phyloP scores from a whole-genome alignment of 2,888 invertebrate species.

The Creontiades dilutus region DNA sequence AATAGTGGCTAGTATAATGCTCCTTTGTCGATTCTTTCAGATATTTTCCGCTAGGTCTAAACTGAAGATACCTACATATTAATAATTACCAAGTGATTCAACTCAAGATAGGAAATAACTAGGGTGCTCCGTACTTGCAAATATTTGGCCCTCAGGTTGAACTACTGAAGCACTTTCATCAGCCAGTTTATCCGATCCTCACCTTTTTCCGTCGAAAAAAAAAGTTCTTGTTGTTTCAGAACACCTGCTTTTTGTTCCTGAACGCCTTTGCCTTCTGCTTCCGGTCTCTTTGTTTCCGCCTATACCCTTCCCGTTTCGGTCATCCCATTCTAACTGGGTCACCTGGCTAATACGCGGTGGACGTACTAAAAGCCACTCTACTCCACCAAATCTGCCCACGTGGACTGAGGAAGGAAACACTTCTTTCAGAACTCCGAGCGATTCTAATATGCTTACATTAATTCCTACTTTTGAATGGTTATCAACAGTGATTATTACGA shows the following conservation, averaged over 20 bases:
- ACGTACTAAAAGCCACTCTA: neutral
- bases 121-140: no score
- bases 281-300: slow-evolving; percentile 4
- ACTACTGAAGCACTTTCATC: neutral
- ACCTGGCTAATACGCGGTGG: slow-evolving; percentile 4
- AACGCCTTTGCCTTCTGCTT: slow-evolving; percentile 4
- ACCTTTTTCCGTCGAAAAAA: neutral
- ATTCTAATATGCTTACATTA: neutral
- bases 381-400: neutral
- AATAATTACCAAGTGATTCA: no score
- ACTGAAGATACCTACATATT: no score
- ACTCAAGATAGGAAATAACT: no score
- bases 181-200: neutral
- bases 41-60: no score
- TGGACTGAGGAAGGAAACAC: neutral
- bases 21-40: no score
- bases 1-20: no score
- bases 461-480: no score
- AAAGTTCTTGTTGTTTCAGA: neutral
- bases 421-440: neutral
- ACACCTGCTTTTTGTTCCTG: slow-evolving; percentile 1
- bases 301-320: neutral
- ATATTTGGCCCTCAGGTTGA: no score
- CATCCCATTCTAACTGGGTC: slow-evolving; percentile 6
- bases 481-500: no score